Conservation (phyloP, 2,888 invertebrate genomes). For the Plebejus melissa region DNA sequence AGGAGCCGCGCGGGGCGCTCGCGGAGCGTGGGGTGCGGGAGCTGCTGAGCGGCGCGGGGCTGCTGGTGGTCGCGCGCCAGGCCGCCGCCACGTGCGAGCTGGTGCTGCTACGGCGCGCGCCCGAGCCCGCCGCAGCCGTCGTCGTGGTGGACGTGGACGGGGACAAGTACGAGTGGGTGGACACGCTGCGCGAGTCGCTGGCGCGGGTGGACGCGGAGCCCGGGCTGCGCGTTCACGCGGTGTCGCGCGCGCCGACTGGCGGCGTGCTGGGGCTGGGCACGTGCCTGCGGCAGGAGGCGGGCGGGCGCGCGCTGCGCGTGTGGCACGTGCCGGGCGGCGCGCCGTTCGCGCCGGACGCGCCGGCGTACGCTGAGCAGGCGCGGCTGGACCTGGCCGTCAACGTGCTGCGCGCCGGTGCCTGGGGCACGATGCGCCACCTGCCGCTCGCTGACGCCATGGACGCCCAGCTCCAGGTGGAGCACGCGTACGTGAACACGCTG, state of each 20-base stretch:
- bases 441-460: constrained; percentile 73
- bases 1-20: constrained; percentile 79
- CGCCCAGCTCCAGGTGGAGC: constrained; percentile 82
- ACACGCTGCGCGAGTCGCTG: constrained; percentile 86
- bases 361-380: constrained; percentile 82
- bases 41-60: constrained; percentile 54
- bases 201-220: constrained; percentile 80
- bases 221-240: constrained; percentile 80
- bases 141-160: constrained; percentile 84
- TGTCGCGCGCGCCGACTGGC: constrained; percentile 82
- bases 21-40: constrained; percentile 54
- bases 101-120: constrained; percentile 83
- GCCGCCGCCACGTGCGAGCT: constrained; percentile 81
- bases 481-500: constrained; percentile 96
- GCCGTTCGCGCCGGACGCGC: constrained; percentile 78
- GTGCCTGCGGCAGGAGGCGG: constrained; percentile 93
- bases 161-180: constrained; percentile 88
- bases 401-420: constrained; percentile 87
- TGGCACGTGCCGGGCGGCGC: constrained; percentile 83
- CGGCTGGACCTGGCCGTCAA: constrained; percentile 91
- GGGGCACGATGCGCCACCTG: constrained; percentile 94
- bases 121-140: constrained; percentile 51
- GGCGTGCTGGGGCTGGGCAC: constrained; percentile 94
- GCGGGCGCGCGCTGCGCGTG: constrained; percentile 87
- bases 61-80: constrained; percentile 52